Conservation (phyloP, 1,140 invertebrate species). For the Halesus radiatus region DNA sequence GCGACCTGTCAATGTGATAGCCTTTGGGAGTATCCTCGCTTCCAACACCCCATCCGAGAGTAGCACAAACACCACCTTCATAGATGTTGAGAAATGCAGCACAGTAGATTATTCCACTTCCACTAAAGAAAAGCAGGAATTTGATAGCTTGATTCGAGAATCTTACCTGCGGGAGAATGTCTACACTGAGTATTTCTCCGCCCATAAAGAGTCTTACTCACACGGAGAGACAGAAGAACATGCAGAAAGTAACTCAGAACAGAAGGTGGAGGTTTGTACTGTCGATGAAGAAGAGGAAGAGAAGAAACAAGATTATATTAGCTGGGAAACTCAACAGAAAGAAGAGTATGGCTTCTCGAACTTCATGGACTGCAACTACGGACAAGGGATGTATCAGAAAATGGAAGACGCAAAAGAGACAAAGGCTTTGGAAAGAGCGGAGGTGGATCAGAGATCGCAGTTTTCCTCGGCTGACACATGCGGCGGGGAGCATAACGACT, state of each 20-base stretch:
- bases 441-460: constrained; percentile 2
- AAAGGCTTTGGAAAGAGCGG: not conserved
- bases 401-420: constrained; percentile 26
- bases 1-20: constrained; percentile 66
- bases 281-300: constrained; percentile 60
- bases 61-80: constrained; percentile 62
- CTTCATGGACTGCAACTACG: constrained; percentile 66
- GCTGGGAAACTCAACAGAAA: constrained; percentile 65
- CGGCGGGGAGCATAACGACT: constrained; percentile 62
- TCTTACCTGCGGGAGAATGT: constrained; percentile 68
- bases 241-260: constrained; percentile 54
- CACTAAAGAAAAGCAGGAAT: constrained; percentile 62
- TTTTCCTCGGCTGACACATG: constrained; percentile 33
- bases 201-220: constrained; percentile 67
- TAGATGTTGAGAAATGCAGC: constrained; percentile 13
- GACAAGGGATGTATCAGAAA: constrained; percentile 39
- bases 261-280: constrained; percentile 60
- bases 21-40: constrained; percentile 62
- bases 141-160: constrained; percentile 67
- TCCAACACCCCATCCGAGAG: constrained; percentile 57
- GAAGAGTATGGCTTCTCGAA: constrained; percentile 67
- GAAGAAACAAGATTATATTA: constrained; percentile 62
- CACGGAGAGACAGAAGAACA: constrained; percentile 54
- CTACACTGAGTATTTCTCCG: constrained; percentile 66
- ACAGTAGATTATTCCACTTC: constrained; percentile 59